These are phyloP conservation scores for Pseudomyrmex cubaensis DNA, from an alignment of 1,140 invertebrate genomes.

Conservation along the genomic window DNA sequence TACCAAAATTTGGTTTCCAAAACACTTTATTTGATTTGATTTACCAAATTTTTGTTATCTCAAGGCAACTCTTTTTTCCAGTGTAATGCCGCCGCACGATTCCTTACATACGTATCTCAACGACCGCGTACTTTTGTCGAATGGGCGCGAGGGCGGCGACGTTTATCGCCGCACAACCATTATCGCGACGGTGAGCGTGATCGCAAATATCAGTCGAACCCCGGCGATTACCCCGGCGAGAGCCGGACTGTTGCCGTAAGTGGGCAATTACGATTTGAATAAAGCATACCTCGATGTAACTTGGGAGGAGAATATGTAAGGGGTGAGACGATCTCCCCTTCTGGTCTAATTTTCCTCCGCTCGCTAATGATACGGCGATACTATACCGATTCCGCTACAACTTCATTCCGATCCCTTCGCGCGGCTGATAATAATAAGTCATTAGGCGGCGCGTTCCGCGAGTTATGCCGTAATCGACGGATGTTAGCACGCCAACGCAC, in stretches of 20 bases:
- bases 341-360: conserved; percentile 21
- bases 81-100: no score
- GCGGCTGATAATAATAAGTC: conserved; percentile 61
- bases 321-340: not conserved
- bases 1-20: no score
- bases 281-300: conserved; percentile 40
- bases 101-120: not conserved
- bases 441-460: conserved; percentile 59
- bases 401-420: conserved; percentile 52
- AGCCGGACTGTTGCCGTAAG: conserved; percentile 54
- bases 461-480: conserved; percentile 58
- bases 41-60: no score
- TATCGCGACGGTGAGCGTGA: conserved; percentile 48
- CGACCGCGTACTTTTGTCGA: not conserved
- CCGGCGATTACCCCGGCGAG: conserved; percentile 13
- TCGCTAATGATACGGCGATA: conserved; percentile 53
- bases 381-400: conserved; percentile 63
- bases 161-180: not conserved
- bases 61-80: no score
- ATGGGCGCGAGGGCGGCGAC: not conserved
- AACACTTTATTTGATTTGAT: no score
- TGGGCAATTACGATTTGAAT: conserved; percentile 63
- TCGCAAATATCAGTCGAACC: conserved; percentile 36
- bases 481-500: conserved; percentile 61
- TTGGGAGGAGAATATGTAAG: not conserved